Evolutionary conservation across 1,140 invertebrate species (phyloP).

Genomic region (Oryctes rhinoceros): DNA sequence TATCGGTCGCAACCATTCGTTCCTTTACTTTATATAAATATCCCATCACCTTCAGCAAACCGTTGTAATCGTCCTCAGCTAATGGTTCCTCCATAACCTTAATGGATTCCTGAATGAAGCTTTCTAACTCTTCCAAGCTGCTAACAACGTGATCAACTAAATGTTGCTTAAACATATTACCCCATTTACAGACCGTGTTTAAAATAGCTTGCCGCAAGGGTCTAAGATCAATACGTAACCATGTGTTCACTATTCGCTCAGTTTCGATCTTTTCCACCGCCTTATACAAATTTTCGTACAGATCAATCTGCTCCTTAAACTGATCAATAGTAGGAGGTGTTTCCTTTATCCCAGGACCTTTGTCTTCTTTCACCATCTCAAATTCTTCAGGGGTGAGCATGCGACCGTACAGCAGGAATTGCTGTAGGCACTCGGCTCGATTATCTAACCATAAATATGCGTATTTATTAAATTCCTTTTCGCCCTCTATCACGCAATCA

Average conservation of each 20-base stretch:
- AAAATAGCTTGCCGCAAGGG: slow-evolving; percentile 91
- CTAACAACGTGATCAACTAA: slow-evolving; percentile 89
- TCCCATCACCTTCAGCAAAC: slow-evolving; percentile 69
- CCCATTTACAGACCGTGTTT: slow-evolving; percentile 93
- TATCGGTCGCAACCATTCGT: slow-evolving; percentile 67
- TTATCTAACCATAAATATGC: slow-evolving; percentile 92
- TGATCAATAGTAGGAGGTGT: slow-evolving; percentile 82
- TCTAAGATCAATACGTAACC: slow-evolving; percentile 76
- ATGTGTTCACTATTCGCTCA: slow-evolving; percentile 53
- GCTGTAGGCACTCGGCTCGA: slow-evolving; percentile 71
- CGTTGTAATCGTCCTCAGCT: slow-evolving; percentile 73
- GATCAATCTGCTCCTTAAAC: slow-evolving; percentile 93
- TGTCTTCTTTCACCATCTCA: slow-evolving; percentile 72
- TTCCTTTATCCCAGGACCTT: slow-evolving; percentile 64
- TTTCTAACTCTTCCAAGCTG: slow-evolving; percentile 66
- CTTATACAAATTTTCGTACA: slow-evolving; percentile 86
- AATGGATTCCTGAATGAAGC: slow-evolving; percentile 69
- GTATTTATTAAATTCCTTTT: slow-evolving; percentile 78
- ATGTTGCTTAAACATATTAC: slow-evolving; percentile 94
- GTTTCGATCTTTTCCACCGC: slow-evolving; percentile 65
- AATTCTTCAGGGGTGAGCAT: slow-evolving; percentile 86
- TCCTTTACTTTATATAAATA: slow-evolving; percentile 70
- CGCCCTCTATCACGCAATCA: slow-evolving; percentile 74
- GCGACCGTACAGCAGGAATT: slow-evolving; percentile 88
- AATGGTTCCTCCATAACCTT: slow-evolving; percentile 66